Evolutionary conservation across 2,797 vertebrate species (phyloP), one percentile per base, ranked within the genome.

Genomic region (Falco cherrug): DNA sequence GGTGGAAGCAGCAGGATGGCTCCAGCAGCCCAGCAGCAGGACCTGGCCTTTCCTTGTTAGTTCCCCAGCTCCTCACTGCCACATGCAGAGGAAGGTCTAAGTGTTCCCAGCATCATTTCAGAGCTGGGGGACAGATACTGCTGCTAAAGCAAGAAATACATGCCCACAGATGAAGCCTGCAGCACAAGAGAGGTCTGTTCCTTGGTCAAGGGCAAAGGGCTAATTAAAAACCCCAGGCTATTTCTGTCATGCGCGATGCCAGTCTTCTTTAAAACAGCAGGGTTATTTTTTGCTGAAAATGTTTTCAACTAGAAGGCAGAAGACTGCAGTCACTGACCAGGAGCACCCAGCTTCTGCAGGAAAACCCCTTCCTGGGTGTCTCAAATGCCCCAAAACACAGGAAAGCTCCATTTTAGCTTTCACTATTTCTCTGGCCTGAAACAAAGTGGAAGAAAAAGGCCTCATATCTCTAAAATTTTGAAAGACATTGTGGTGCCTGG

Each of bases 31-130:
- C 6, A 2, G 61, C 1, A 3, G 37, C 26, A 33, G 37, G 54
- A 45, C 45, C 21, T 13, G 64, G 11, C 24, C 41, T 9, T 10
- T 22, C 64, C 65, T 70, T 28, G 35, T 8, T 16, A 41, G 56
- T 9, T 48, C 39, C 10, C 29, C 48, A 53, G 56, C 71, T 69
- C 35, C 56, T 63, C 16, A 4, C 24, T 13, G 17, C 12, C 57
- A 50, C 1, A 8, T 1, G 28, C 5, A 3, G 48, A 16, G 47
- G 6, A 8, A 82, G 39, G 25, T 37, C 37, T 6, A 10, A 67
- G 37, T 1, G 6, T 41, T 28, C 26, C 33, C 45, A 10, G 25
- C 4, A 0, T 17, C 31, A 4, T 35, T 80, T 73, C 0, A 13
- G 50, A 41, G 60, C 45, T 9, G 43, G 75, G 43, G 69, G 37